phyloP scores from a whole-genome alignment of 2,113 vertebrate species.

The Embiotoca jacksoni region DNA sequence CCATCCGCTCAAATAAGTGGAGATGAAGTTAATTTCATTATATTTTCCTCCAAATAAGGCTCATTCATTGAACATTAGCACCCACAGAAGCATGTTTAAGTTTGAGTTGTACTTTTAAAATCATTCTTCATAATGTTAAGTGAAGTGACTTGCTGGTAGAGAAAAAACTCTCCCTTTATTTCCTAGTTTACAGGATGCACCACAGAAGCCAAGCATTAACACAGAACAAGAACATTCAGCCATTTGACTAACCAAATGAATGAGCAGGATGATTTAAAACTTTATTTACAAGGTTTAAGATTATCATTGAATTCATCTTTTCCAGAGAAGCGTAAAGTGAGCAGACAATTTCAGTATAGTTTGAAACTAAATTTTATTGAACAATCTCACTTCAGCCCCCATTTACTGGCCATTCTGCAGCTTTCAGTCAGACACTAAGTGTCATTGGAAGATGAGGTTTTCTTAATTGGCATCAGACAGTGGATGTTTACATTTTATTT shows the following conservation, averaged over 20 bases:
- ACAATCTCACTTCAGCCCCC: background rate
- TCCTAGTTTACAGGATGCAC: slow-evolving; percentile 29
- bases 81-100: background rate
- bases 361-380: slow-evolving; percentile 6
- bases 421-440: background rate
- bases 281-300: slow-evolving; percentile 36
- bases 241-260: slow-evolving; percentile 50
- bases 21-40: background rate
- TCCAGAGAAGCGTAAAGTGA: slow-evolving; percentile 6
- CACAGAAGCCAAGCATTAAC: slow-evolving; percentile 33
- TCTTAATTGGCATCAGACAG: background rate
- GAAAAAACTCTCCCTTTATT: background rate
- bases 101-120: background rate
- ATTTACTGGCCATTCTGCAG: background rate
- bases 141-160: background rate
- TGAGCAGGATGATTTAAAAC: slow-evolving; percentile 36
- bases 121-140: background rate
- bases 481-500: too few species aligned
- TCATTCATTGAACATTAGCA: background rate
- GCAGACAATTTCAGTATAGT: background rate
- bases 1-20: too few species aligned
- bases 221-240: slow-evolving; percentile 29
- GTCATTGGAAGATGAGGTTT: background rate
- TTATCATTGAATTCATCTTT: slow-evolving; percentile 33
- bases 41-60: background rate